Evolutionary conservation across 2,797 vertebrate species (phyloP), one percentile per base, ranked within the genome.

Genomic region (Thamnophis elegans): DNA sequence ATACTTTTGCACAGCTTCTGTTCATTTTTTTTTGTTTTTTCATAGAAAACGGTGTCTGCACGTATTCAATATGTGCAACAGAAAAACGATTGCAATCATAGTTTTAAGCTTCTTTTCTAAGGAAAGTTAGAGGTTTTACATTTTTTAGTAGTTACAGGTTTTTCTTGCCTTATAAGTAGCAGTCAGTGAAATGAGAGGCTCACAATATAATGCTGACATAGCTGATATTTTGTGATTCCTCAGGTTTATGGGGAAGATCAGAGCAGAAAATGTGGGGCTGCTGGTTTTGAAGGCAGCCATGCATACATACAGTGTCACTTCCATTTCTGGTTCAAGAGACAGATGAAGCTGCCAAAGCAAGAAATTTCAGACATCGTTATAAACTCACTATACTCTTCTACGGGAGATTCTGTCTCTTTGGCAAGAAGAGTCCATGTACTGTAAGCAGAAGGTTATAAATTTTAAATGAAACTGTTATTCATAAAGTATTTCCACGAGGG

Each of bases 331-430:
- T 32, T 68, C 73, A 82, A 59, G 47, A 68, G 20, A 59, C 12
- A 26, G 88, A 78, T 92, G 47, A 92, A 93, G 91, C 87, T 62
- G 51, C 87, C 89, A 88, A 28, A 68, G 55, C 93, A 92, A 55
- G 62, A 89, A 16, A 91, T 91, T 88, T 20, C 51, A 85, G 60
- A 88, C 53, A 47, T 42, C 4, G 11, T 53, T 28, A 53, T 91
- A 90, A 88, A 60, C 22, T 55, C 65, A 14, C 91, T 55, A 54
- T 25, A 9, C 36, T 55, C 3, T 3, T 88, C 62, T 32, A 18
- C 47, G 90, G 47, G 47, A 93, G 47, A 42, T 0, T 0, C 0
- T 42, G 13, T 4, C 1, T 28, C 51, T 68, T 92, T 62, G 18
- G 5, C 89, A 51, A 93, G 9, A 89, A 68, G 11, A n/a, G 25